Base-by-base conservation (phyloP, 1,140 invertebrate genomes). In the Heliconius eleuchia region DNA sequence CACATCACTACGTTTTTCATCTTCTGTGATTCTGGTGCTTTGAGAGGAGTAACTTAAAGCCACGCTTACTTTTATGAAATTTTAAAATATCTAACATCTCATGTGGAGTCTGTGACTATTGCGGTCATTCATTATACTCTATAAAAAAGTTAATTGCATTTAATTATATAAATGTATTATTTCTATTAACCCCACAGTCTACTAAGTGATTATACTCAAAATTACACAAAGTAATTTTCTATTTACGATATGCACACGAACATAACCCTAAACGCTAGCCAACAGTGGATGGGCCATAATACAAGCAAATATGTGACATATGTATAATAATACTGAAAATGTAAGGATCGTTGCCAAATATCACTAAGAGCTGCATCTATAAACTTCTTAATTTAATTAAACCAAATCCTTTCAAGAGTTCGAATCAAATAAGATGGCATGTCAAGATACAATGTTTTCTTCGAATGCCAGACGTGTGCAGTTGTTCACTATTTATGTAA, bases 381-480 rank as follows among this genome's bases (percentile, higher is more conserved):
- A 87, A 91, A 88, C 80, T 87, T 84, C 83, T 88, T 87, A 87
- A 91, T 90, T 92, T 89, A 88, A 90, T 89, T 88, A 89, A 88
- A 86, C 70, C 77, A 82, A 88, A 83, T 86, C 82, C 75, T 76
- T 73, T 78, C 73, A 79, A 79, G 74, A 71, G 37, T 37, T 71
- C 37, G 71, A 71, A 71, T 71, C 81, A 88, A 83, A 79, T 71
- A 81, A 39, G 27, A 76, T 71, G 60, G n/a, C 60, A 66, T 66
- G 60, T 66, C 60, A 66, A 66, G 60, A 66, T 66, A 66, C 60
- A 66, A 66, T 66, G 60, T 66, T 66, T 66, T 66, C 60, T 23
- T 30, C n/a, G 60, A 30, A 66, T 16, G 60, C 27, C 60, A 66
- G 60, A 66, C 23, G 23, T 30, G 60, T 66, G 60, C 60, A 66